Base-by-base conservation (phyloP, 2,797 vertebrate genomes). In the Micrastur ruficollis region DNA sequence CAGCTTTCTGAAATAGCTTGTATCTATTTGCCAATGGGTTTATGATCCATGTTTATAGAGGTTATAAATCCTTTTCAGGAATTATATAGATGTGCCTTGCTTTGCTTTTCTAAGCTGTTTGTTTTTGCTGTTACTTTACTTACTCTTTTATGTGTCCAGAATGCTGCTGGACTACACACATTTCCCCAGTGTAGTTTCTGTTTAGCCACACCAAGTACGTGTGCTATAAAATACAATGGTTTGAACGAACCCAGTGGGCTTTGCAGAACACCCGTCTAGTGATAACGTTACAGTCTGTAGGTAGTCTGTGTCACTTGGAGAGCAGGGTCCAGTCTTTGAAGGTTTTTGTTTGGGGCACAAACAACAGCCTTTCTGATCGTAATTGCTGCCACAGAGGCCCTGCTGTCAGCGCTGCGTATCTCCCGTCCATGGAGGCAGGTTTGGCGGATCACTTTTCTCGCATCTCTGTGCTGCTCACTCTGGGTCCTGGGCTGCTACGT, bases 11-110 rank as follows among this genome's bases (percentile, higher is more conserved):
- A 94, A 94, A 95, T 55, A 90, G 78, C 96, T 89, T 90, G 63
- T 84, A 82, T 94, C 79, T 97, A 36, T 97, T 98, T 98, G 95
- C 97, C 97, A 95, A 85, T 95, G 92, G 92, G 94, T 97, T 98
- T 98, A 96, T 94, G 92, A 97, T 91, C 97, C 92, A 75, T 95
- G 74, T 96, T 98, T 97, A 93, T 89, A 93, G 84, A 97, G 74
- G 71, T 87, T 96, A 86, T 93, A 98, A 98, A 97, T 97, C 97
- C 95, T 96, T 97, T 93, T 40, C 62, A 94, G 82, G 89, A 98
- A 95, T 97, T 96, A 95, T 32, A 72, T 5, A 44, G 82, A 91
- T 67, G 86, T 0, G 6, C 84, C 59, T 96, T 93, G 76, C 90
- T 96, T 96, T 97, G 50, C 95, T 96, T 97, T 97, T 76, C 59